Conservation (phyloP, 2,113 vertebrate species). For the Fukomys damarensis region DNA sequence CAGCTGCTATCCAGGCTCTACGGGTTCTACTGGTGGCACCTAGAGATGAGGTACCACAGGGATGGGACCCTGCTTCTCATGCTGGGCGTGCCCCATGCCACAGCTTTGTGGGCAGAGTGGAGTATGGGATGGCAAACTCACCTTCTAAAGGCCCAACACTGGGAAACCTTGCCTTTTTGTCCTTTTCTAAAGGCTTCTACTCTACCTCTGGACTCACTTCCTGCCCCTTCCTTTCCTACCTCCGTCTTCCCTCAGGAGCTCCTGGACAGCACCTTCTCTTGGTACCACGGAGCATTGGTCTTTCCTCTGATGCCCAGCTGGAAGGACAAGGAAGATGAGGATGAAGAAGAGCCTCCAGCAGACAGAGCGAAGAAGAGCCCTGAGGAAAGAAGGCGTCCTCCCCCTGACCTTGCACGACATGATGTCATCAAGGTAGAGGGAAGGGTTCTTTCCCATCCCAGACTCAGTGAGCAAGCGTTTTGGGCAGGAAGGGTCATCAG, state of each 20-base stretch:
- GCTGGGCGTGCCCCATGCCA: neutral
- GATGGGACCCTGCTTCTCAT: neutral
- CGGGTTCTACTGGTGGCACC: conserved; percentile 91
- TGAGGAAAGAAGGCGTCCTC: conserved; percentile 90
- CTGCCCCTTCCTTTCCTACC: neutral
- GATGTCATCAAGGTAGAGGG: conserved; percentile 93
- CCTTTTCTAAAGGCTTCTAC: neutral
- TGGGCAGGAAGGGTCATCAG: neutral
- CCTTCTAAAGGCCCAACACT: neutral
- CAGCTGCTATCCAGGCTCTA: conserved; percentile 90
- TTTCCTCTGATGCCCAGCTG: conserved; percentile 91
- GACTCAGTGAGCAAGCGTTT: neutral
- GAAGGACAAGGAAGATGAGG: conserved; percentile 90
- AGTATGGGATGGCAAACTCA: neutral
- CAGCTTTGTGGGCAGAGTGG: neutral
- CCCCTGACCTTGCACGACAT: conserved; percentile 91
- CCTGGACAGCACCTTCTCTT: conserved; percentile 93
- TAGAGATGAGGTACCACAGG: conserved; percentile 91
- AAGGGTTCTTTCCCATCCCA: neutral
- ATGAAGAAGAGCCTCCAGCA: conserved; percentile 81
- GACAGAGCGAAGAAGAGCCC: conserved; percentile 84
- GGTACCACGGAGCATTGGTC: conserved; percentile 91
- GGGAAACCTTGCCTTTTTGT: neutral
- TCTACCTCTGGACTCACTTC: neutral
- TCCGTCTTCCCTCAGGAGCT: conserved; percentile 87